phyloP scores from a whole-genome alignment of 2,113 vertebrate genomes.

The Mobula hypostoma region DNA sequence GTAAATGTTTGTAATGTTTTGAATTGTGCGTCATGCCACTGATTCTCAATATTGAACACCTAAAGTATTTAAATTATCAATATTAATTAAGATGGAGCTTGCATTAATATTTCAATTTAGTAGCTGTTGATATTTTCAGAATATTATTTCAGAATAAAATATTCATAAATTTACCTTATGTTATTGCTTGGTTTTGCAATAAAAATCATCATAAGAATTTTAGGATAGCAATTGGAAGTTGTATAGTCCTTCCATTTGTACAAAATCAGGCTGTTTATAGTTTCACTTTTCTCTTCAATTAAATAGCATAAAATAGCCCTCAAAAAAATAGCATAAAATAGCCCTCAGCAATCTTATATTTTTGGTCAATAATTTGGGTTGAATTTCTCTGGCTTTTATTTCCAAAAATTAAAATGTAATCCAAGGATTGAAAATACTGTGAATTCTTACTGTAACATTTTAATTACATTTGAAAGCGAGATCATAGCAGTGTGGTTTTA shows the following conservation, averaged over 20 bases:
- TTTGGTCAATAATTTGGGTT: background rate
- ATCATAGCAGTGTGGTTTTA: background rate
- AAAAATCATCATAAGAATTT: background rate
- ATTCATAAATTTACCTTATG: background rate
- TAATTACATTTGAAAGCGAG: background rate
- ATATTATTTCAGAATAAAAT: background rate
- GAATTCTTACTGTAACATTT: background rate
- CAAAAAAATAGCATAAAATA: no score
- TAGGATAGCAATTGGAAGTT: background rate
- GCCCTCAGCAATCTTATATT: background rate
- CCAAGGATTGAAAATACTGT: background rate
- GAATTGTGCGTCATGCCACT: background rate
- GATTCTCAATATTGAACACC: background rate
- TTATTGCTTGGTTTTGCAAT: background rate
- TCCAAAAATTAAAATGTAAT: constrained; percentile 1
- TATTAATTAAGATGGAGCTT: background rate
- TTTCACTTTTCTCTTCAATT: background rate
- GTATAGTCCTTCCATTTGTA: no score
- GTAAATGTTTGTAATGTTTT: background rate
- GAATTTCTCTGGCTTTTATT: background rate
- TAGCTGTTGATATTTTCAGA: background rate
- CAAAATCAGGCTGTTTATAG: background rate
- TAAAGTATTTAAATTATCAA: background rate
- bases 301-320: no score
- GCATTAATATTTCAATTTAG: background rate